Percentiles rank a stretch among this genome's conserved stretches.
Conservation (phyloP, 2,888 invertebrate genomes). For the Himalopsyche tibetana region DNA sequence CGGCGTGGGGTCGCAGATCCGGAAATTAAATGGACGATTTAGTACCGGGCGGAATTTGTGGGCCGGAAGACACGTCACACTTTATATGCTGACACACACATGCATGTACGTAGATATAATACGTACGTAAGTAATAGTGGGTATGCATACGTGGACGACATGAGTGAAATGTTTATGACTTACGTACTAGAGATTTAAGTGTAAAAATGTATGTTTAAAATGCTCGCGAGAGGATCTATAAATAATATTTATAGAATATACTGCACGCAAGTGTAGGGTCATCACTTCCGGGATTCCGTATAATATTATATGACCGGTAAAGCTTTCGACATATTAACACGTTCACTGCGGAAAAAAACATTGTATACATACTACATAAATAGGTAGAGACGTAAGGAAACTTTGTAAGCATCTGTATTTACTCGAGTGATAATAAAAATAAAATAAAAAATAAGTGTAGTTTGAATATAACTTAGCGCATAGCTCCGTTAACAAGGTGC, state of each 20-base stretch:
- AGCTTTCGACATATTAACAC: no score
- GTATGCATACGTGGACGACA: slow-evolving; percentile 21
- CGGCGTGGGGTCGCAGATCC: slow-evolving; percentile 49
- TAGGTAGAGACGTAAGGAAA: no score
- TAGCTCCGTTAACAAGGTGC: no score
- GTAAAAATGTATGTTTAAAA: neutral
- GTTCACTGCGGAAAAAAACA: no score
- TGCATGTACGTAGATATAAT: neutral
- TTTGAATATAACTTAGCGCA: no score
- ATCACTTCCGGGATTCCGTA: neutral
- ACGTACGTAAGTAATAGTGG: neutral
- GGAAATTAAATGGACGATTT: slow-evolving; percentile 60
- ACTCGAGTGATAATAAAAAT: no score
- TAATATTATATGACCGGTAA: no score
- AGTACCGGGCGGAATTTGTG: slow-evolving; percentile 38
- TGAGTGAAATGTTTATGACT: slow-evolving; percentile 30
- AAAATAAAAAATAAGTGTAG: no score
- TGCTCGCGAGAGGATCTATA: neutral
- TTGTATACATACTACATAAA: no score
- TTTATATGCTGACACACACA: slow-evolving; percentile 26
- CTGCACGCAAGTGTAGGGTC: neutral
- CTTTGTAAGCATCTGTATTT: no score
- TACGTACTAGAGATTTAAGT: slow-evolving; percentile 18
- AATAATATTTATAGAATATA: neutral
- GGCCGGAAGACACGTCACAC: slow-evolving; percentile 34